A percentile compares a stretch with the other conserved stretches of the same genome.
Conservation (phyloP, 2,113 vertebrate species). For the Tachysurus fulvidraco region DNA sequence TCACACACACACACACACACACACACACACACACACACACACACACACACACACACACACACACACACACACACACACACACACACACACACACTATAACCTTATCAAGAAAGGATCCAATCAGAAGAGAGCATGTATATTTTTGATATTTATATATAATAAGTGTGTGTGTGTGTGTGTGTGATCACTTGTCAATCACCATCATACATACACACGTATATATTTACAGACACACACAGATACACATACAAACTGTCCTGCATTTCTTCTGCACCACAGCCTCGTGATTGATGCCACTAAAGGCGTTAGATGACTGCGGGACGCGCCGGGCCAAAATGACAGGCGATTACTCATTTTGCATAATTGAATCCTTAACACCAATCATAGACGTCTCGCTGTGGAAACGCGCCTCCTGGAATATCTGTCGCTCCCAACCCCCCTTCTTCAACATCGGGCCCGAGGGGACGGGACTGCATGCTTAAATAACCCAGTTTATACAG, state of each 20-base stretch:
- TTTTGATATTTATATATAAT: too few species aligned
- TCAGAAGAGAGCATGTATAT: too few species aligned
- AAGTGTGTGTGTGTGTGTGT: not conserved
- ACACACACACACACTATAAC: too few species aligned
- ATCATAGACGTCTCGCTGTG: conserved; percentile 61
- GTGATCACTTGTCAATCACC: conserved; percentile 48
- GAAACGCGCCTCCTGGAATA: conserved; percentile 59
- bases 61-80: too few species aligned
- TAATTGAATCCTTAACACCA: conserved; percentile 79
- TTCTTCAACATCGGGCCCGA: conserved; percentile 62
- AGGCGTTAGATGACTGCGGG: conserved; percentile 73
- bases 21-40: too few species aligned
- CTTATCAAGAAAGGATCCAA: too few species aligned
- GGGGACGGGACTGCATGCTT: conserved; percentile 68
- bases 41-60: too few species aligned
- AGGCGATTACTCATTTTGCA: conserved; percentile 78
- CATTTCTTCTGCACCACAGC: not conserved
- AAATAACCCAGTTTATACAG: conserved; percentile 77
- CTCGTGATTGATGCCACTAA: conserved; percentile 73
- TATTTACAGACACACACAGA: not conserved
- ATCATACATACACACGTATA: not conserved
- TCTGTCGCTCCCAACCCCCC: conserved; percentile 56
- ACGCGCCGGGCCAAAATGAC: conserved; percentile 71
- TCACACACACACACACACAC: too few species aligned
- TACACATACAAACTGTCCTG: not conserved